A percentile compares a stretch with the other conserved stretches of the same genome.
phyloP scores from a whole-genome alignment of 2,797 vertebrate species.

The Amblyopsis hoosieri region DNA sequence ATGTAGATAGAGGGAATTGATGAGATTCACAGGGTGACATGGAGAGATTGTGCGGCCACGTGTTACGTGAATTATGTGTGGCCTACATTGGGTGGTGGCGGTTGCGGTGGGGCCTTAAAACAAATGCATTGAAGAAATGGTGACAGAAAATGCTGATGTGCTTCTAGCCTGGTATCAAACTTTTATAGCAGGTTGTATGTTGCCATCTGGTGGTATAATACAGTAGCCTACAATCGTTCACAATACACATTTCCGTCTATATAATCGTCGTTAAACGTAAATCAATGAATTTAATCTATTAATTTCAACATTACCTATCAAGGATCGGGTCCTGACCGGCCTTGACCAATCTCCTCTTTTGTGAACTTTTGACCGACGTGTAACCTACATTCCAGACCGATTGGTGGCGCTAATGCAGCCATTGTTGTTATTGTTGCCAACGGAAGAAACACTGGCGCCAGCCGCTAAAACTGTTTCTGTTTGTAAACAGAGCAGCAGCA shows the following conservation, averaged over 20 bases:
- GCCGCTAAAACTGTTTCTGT: conserved; percentile 19
- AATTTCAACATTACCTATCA: background rate
- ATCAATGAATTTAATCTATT: background rate
- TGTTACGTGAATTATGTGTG: background rate
- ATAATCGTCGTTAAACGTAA: background rate
- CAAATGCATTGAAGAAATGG: background rate
- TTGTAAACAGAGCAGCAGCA: background rate
- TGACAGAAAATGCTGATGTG: background rate
- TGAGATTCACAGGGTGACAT: background rate
- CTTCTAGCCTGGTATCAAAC: background rate
- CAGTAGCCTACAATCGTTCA: too few species aligned
- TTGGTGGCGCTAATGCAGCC: too few species aligned
- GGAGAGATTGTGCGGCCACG: background rate
- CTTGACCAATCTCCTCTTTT: conserved; percentile 8
- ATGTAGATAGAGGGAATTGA: conserved; percentile 14
- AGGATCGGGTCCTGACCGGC: conserved; percentile 11
- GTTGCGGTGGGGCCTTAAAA: too few species aligned
- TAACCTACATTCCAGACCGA: too few species aligned
- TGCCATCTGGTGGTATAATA: conserved; percentile 51
- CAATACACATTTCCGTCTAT: too few species aligned
- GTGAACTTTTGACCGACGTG: background rate
- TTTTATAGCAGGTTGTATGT: conserved; percentile 5
- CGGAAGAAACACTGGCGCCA: conserved; percentile 37
- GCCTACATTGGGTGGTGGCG: too few species aligned
- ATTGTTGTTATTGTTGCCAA: too few species aligned